Conservation (phyloP, 2,888 invertebrate genomes). For the Mongoloraphidia duomilia region DNA sequence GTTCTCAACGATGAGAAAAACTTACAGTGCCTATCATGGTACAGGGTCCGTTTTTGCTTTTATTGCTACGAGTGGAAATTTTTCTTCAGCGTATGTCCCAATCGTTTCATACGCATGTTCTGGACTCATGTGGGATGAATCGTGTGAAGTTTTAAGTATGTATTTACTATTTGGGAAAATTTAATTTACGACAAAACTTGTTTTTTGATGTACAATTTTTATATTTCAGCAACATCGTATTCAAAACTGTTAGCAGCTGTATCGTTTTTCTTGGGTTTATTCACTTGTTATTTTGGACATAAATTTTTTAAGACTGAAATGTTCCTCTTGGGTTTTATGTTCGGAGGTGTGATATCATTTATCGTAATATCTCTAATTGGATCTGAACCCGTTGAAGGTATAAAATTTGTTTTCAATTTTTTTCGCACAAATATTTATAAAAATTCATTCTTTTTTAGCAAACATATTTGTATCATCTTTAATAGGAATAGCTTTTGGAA, state of each 20-base stretch:
- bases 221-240: slow-evolving; percentile 30
- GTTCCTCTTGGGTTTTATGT: slow-evolving; percentile 42
- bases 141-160: slow-evolving; percentile 41
- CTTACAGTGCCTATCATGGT: slow-evolving; percentile 44
- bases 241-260: slow-evolving; percentile 37
- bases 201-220: not conserved
- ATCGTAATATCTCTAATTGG: slow-evolving; percentile 26
- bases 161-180: slow-evolving; percentile 12
- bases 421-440: not conserved
- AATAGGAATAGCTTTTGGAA: slow-evolving; percentile 42
- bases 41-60: slow-evolving; percentile 44
- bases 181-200: not conserved
- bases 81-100: slow-evolving; percentile 52
- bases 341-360: slow-evolving; percentile 40
- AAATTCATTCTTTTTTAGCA: slow-evolving; percentile 28
- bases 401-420: not conserved
- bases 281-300: slow-evolving; percentile 49
- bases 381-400: slow-evolving; percentile 12
- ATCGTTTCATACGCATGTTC: slow-evolving; percentile 50
- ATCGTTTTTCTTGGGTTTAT: slow-evolving; percentile 42
- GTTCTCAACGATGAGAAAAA: slow-evolving; percentile 28
- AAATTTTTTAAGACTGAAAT: slow-evolving; percentile 45
- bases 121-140: slow-evolving; percentile 29
- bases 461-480: slow-evolving; percentile 33
- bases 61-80: slow-evolving; percentile 31